A percentile compares a stretch with the other conserved stretches of the same genome.
These are phyloP conservation scores for Syncerus caffer DNA, from an alignment of 2,797 vertebrate genomes.

Conservation along the genomic window DNA sequence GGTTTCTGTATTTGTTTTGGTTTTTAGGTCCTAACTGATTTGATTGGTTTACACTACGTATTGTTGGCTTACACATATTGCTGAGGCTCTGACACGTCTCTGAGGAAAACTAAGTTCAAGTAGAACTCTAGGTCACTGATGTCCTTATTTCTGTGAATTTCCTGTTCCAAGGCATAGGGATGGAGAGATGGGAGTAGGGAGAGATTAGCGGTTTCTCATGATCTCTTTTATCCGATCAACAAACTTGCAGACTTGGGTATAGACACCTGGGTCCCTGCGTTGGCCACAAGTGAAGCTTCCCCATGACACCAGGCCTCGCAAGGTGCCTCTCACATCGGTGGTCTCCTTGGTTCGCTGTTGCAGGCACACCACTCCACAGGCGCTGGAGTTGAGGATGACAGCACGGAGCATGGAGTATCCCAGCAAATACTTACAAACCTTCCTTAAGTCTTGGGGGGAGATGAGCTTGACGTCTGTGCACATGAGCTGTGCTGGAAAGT, in stretches of 20 bases:
- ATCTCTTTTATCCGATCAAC: not conserved
- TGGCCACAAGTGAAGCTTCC: conserved; percentile 63
- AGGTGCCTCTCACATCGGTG: conserved; percentile 47
- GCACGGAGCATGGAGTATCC: conserved; percentile 62
- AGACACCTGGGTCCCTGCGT: conserved; percentile 66
- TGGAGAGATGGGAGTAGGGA: not conserved
- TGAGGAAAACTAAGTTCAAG: not conserved
- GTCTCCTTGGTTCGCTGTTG: conserved; percentile 63
- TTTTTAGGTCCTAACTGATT: not conserved
- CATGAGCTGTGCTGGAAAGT: conserved; percentile 44
- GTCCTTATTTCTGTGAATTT: not conserved
- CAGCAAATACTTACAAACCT: conserved; percentile 60
- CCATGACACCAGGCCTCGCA: conserved; percentile 72
- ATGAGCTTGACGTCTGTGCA: conserved; percentile 55
- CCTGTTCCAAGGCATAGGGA: not conserved
- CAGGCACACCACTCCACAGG: conserved; percentile 48
- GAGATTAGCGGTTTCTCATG: conserved; percentile 1
- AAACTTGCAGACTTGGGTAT: conserved; percentile 66
- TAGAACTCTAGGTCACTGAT: rapidly evolving
- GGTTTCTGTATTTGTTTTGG: not conserved
- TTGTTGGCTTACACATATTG: not conserved
- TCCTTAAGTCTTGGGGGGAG: conserved; percentile 44
- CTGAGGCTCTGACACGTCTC: not conserved
- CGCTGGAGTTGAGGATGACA: conserved; percentile 44
- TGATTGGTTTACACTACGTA: not conserved